Base-by-base conservation (phyloP, 1,140 invertebrate genomes). In the Macrobrachium nipponense region DNA sequence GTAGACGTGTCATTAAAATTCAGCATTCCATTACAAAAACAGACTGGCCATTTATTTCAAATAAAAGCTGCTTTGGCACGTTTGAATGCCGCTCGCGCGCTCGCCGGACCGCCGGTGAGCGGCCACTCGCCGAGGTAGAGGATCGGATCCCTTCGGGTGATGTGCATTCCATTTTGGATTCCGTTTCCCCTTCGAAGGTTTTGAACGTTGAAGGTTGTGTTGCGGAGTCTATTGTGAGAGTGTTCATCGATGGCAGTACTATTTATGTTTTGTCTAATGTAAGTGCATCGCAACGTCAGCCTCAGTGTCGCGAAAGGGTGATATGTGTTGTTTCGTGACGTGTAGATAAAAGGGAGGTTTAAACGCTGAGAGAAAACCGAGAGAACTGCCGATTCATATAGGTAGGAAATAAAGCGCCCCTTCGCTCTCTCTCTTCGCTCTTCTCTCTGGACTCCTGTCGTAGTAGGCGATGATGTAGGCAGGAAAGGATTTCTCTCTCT, bases 181-280 rank as follows among this genome's bases (percentile, higher is more conserved):
- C 78, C 15, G 10, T 64, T 27, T 18, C 36, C 20, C 23, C 18
- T 15, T n/a, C 43, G 18, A n/a, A 43, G 64, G 44, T 80, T 80
- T 80, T 66, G 78, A 80, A 80, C 60, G 78, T 80, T 80, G 61
- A 80, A 66, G 60, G 12, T 23, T 23, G 2, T 15, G 15, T 80
- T 44, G 27, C 36, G 78, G 78, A 64, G 78, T 80, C 36, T 80
- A 80, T 80, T 62, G n/a, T 43, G 44, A 80, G 68, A 70, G 78
- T 80, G 78, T 36, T 80, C 78, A 80, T 80, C 78, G 78, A 80
- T 80, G 78, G 78, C 78, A 80, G 78, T 80, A 80, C 64, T 80
- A 64, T 80, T 61, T 80, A 61, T 80, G 78, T 80, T 36, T 80
- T 61, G 60, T 66, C 59, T 80, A 80, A 80, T 80, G 78, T 80